Evolutionary conservation across 2,888 invertebrate species (phyloP), one percentile per base, ranked within the genome.

Genomic region (Syrphus vitripennis): DNA sequence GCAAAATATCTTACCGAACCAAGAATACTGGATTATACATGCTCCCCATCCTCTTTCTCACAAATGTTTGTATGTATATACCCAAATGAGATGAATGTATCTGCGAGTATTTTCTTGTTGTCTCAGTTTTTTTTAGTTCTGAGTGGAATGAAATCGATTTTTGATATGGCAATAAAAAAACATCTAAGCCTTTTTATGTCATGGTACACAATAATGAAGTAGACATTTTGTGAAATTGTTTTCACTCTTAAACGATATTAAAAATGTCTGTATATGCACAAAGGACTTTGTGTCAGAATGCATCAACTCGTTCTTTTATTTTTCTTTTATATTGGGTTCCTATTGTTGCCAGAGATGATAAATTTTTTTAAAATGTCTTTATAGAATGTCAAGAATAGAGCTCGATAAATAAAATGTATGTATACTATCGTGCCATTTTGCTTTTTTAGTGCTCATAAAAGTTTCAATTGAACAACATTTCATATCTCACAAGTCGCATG

Each of bases 111-210:
- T 50, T 53, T 79, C 19, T 69, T 70, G 50, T 79, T 83, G 80
- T 71, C 50, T 76, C 37, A 34, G 34, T 77, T 24, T 69, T 77
- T 24, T 69, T 74, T n/a, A 71, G 72, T 63, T 72, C 61, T 76
- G 31, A 42, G 59, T 75, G 48, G 45, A 72, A 69, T 76, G 19
- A 72, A 84, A 84, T 84, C 76, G 76, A 84, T 84, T 76, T 78
- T 83, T 77, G 80, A 84, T 76, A 76, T 71, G 50, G 75, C 55
- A 80, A 76, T 65, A 76, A 71, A 83, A 63, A 29, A 80, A 63
- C 19, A 59, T 67, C 69, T 75, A 75, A 69, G 79, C 74, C 61
- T 70, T 74, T 79, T 83, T 63, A 55, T 83, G 55, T 37, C 57
- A 71, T 50, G 65, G 31, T 70, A 24, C 29, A 69, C 72, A 71